Percentiles rank a stretch among this genome's conserved stretches.
These are phyloP conservation scores for Odontophorus gujanensis DNA, from an alignment of 2,113 vertebrate genomes.

Conservation along the genomic window DNA sequence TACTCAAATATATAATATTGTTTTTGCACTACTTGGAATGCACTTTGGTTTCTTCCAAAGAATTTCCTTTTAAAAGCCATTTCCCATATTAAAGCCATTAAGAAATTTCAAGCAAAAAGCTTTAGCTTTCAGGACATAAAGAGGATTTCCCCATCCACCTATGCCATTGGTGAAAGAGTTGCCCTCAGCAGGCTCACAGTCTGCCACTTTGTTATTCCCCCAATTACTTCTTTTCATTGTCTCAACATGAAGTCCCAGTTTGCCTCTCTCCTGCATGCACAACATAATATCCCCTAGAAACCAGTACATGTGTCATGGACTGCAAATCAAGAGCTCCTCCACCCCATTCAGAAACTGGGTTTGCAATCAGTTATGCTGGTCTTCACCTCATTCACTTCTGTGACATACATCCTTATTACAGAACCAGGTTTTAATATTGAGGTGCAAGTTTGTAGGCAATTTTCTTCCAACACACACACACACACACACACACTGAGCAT, in stretches of 20 bases:
- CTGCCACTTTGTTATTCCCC: not conserved
- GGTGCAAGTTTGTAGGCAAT: not conserved
- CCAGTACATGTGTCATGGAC: not conserved
- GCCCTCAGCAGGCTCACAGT: too few relatives aligned
- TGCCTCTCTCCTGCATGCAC: not conserved
- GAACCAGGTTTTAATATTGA: not conserved
- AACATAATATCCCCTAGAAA: not conserved
- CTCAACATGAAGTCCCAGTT: not conserved
- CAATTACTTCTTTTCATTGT: not conserved
- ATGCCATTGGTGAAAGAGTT: not conserved
- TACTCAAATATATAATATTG: not conserved
- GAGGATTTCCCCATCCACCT: not conserved
- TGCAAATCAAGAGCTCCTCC: not conserved
- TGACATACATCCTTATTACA: not conserved
- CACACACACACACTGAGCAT: not conserved
- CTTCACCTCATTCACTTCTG: not conserved
- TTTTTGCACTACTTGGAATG: not conserved
- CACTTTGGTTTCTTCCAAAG: not conserved
- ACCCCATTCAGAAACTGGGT: not conserved
- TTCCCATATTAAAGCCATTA: not conserved
- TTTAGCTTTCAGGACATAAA: not conserved
- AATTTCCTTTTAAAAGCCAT: not conserved
- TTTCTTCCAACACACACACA: not conserved
- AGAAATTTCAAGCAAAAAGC: not conserved
- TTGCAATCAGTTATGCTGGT: not conserved